Conservation (phyloP, 2,797 vertebrate species). For the Amniataba percoides region DNA sequence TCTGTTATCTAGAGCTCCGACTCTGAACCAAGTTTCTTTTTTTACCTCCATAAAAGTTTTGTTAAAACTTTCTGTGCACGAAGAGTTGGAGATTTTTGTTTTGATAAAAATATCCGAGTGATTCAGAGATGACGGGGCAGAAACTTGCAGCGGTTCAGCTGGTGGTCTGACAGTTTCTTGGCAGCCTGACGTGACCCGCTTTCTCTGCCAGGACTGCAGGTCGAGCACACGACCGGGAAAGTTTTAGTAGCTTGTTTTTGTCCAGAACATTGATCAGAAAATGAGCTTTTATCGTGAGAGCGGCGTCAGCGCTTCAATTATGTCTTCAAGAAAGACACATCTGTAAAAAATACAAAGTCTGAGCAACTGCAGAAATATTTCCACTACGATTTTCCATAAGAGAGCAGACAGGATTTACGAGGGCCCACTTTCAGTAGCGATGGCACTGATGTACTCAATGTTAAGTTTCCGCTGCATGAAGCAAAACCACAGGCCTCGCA, state of each 20-base stretch:
- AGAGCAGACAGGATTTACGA: conserved; percentile 55
- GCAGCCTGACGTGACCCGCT: conserved; percentile 41
- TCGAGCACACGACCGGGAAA: not conserved
- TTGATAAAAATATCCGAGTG: conserved; percentile 20
- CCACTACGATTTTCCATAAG: conserved; percentile 64
- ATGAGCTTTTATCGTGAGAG: not conserved
- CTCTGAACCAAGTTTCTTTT: not conserved
- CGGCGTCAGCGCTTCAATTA: not conserved
- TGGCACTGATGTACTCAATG: conserved; percentile 30
- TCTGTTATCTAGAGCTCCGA: conserved; percentile 30
- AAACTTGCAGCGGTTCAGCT: conserved; percentile 31
- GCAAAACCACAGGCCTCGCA: conserved; percentile 63
- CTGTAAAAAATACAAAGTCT: conserved; percentile 48
- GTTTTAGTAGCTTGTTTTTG: conserved; percentile 33
- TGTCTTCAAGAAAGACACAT: conserved; percentile 7
- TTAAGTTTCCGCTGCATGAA: conserved; percentile 68
- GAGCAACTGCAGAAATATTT: conserved; percentile 62
- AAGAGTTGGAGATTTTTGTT: not conserved
- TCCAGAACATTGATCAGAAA: conserved; percentile 6
- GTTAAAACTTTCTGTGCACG: not conserved
- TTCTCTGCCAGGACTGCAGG: conserved; percentile 23
- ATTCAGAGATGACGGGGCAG: conserved; percentile 50
- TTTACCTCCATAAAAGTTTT: not conserved
- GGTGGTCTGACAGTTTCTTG: conserved; percentile 55
- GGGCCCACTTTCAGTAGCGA: conserved; percentile 24